Evolutionary conservation across 2,888 invertebrate genomes (phyloP).

Genomic region (Mesoligia furuncula): DNA sequence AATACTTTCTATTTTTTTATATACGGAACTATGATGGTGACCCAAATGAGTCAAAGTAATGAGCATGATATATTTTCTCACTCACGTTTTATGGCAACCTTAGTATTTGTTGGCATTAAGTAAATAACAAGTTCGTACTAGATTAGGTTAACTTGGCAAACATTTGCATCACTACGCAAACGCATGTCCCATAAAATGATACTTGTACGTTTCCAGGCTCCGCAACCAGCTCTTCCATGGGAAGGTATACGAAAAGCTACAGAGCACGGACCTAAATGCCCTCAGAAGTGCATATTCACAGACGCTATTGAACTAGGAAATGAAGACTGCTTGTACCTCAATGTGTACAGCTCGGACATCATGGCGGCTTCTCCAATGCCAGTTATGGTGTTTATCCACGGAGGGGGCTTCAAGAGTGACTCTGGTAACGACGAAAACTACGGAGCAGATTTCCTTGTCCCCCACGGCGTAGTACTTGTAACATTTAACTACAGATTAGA

Average conservation of each 20-base stretch:
- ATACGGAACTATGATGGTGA: neutral
- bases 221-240: slow-evolving; percentile 73
- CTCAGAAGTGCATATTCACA: slow-evolving; percentile 71
- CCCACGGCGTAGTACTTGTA: slow-evolving; percentile 73
- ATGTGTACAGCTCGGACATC: slow-evolving; percentile 75
- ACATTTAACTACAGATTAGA: slow-evolving; percentile 78
- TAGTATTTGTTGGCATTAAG: slow-evolving; percentile 6
- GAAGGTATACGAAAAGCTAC: slow-evolving; percentile 70
- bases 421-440: slow-evolving; percentile 71
- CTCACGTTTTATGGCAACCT: slow-evolving; percentile 8
- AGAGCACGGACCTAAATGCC: slow-evolving; percentile 71
- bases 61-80: neutral
- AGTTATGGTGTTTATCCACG: slow-evolving; percentile 79
- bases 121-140: neutral
- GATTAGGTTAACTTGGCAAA: neutral
- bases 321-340: slow-evolving; percentile 78
- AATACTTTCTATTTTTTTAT: neutral
- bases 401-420: slow-evolving; percentile 75
- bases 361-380: slow-evolving; percentile 65
- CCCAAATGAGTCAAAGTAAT: slow-evolving; percentile 2
- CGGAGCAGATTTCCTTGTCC: slow-evolving; percentile 77
- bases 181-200: neutral
- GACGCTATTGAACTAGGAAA: slow-evolving; percentile 61
- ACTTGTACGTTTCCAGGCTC: slow-evolving; percentile 41
- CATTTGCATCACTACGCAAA: neutral